Evolutionary conservation across 2,113 vertebrate genomes (phyloP).

Genomic region (Sciurus niger): DNA sequence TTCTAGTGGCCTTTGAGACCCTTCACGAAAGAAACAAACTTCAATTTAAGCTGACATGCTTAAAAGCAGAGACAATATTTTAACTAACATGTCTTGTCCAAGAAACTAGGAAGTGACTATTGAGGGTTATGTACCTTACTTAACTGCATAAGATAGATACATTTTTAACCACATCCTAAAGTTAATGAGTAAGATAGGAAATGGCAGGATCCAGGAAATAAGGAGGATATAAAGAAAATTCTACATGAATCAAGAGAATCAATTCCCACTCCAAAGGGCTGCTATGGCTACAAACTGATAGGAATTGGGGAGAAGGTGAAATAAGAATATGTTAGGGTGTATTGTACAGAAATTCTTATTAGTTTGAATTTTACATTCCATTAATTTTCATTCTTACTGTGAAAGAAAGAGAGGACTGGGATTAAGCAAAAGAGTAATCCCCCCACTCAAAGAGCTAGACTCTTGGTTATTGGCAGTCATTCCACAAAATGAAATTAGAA

Average conservation of each 20-base stretch:
- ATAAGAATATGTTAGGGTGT: neutral
- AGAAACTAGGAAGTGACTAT: neutral
- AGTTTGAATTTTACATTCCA: neutral
- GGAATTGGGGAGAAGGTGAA: rapidly evolving
- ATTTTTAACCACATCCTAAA: neutral
- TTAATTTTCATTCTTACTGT: neutral
- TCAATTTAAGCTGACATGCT: neutral
- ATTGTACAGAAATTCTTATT: neutral
- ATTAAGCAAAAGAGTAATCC: neutral
- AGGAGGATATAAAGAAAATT: neutral
- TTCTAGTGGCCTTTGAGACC: neutral
- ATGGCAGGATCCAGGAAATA: neutral
- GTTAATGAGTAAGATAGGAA: neutral
- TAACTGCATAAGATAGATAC: neutral
- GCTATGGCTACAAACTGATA: neutral
- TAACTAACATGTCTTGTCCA: neutral
- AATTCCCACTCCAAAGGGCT: neutral
- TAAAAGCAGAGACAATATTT: neutral
- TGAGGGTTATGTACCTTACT: neutral
- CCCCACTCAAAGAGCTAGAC: neutral
- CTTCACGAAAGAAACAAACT: neutral
- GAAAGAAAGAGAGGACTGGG: neutral
- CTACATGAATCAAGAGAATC: neutral
- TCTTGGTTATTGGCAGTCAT: neutral
- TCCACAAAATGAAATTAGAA: neutral